A percentile compares a stretch with the other conserved stretches of the same genome.
These are phyloP conservation scores for Synanthedon myopaeformis DNA, from an alignment of 2,888 invertebrate genomes.

Conservation along the genomic window DNA sequence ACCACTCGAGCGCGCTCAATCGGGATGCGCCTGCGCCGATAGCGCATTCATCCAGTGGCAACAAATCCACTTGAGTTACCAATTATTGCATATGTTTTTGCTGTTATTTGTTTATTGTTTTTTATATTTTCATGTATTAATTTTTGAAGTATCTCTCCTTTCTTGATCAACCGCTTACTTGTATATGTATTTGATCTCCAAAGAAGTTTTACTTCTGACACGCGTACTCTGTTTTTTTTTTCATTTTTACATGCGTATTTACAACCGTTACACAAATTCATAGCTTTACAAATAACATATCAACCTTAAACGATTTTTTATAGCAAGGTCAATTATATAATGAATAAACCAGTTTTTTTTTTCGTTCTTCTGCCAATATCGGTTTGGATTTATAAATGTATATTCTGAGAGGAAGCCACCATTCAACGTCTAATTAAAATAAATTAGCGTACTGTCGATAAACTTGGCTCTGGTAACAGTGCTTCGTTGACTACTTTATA, in stretches of 20 bases:
- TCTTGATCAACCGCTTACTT: no score
- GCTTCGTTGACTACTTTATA: not conserved
- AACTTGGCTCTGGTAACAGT: not conserved
- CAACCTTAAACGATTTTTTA: not conserved
- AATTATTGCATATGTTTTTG: not conserved
- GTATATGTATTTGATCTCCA: no score
- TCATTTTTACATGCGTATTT: no score
- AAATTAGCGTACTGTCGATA: constrained; percentile 13
- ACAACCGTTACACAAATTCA: no score
- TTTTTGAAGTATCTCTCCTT: no score
- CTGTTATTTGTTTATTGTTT: no score
- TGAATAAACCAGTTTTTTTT: no score
- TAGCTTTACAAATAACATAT: not conserved
- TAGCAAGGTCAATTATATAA: constrained; percentile 18
- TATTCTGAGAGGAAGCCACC: constrained; percentile 26
- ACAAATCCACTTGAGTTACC: not conserved
- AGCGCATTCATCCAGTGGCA: not conserved
- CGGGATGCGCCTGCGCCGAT: constrained; percentile 32
- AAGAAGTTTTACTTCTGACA: no score
- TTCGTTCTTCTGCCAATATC: constrained; percentile 12
- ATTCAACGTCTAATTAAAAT: constrained; percentile 23
- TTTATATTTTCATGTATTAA: no score
- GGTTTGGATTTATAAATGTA: constrained; percentile 18
- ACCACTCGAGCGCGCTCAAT: constrained; percentile 42
- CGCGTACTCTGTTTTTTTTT: no score